These are phyloP conservation scores for Palaemon carinicauda DNA, from an alignment of 1,140 invertebrate species.

Conservation along the genomic window DNA sequence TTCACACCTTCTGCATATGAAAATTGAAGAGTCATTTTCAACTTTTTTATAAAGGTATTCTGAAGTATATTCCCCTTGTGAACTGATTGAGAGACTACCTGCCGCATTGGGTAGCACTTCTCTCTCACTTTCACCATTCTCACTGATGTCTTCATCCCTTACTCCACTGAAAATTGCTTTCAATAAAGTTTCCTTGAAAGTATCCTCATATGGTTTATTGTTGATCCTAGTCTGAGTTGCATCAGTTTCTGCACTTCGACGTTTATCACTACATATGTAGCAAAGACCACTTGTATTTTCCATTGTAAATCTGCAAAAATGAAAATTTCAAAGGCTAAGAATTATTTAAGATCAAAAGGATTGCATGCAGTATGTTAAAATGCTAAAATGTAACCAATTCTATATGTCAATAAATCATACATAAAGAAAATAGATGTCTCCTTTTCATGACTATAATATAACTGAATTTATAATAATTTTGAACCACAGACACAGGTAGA, in stretches of 20 bases:
- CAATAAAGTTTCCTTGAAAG: conserved; percentile 19
- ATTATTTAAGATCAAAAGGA: too few species aligned
- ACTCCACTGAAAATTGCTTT: conserved; percentile 17
- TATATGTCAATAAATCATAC: too few species aligned
- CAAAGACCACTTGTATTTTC: neutral
- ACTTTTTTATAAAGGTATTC: conserved; percentile 29
- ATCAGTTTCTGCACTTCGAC: conserved; percentile 31
- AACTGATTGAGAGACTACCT: conserved; percentile 19
- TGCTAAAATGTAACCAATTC: too few species aligned
- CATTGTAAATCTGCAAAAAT: too few species aligned
- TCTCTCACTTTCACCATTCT: neutral
- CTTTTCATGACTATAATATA: too few species aligned
- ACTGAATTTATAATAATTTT: too few species aligned
- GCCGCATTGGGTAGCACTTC: neutral
- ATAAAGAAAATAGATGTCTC: too few species aligned
- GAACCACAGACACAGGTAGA: too few species aligned
- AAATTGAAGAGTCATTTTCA: neutral
- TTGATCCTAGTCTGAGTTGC: neutral
- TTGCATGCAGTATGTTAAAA: too few species aligned
- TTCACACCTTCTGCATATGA: conserved; percentile 40
- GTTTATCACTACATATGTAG: conserved; percentile 37
- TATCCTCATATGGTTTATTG: conserved; percentile 6
- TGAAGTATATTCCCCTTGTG: conserved; percentile 9
- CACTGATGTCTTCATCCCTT: neutral
- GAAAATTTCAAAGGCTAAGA: too few species aligned